Evolutionary conservation across 2,888 invertebrate species (phyloP).

Genomic region (Platycheirus rosarum): DNA sequence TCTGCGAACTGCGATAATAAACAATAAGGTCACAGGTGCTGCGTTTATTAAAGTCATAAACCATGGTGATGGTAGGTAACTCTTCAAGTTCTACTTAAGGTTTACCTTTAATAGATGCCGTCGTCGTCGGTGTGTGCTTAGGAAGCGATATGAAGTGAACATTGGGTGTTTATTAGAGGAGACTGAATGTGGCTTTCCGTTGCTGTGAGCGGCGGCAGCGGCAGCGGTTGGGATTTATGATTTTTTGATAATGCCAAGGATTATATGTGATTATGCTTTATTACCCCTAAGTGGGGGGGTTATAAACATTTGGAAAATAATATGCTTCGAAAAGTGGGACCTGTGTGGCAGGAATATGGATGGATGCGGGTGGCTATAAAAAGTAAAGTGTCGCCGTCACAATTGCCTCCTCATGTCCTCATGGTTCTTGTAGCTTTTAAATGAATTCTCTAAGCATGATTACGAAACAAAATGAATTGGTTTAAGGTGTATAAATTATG

Average conservation of each 20-base stretch:
- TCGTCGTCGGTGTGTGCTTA: background rate
- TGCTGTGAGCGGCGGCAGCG: background rate
- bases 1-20: constrained; percentile 58
- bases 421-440: background rate
- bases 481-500: constrained; percentile 1
- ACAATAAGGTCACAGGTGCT: constrained; percentile 73
- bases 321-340: constrained; percentile 33
- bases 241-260: constrained; percentile 72
- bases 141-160: constrained; percentile 65
- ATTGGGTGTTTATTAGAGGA: constrained; percentile 70
- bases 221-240: constrained; percentile 67
- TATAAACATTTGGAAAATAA: constrained; percentile 60
- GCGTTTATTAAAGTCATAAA: constrained; percentile 73
- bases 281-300: constrained; percentile 65
- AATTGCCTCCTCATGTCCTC: background rate
- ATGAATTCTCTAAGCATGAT: constrained; percentile 16
- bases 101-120: constrained; percentile 18
- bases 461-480: constrained; percentile 4
- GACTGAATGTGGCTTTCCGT: constrained; percentile 61
- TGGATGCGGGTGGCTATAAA: background rate
- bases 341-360: constrained; percentile 6
- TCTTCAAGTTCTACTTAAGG: constrained; percentile 50
- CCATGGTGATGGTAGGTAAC: constrained; percentile 67
- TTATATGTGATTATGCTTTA: constrained; percentile 73
- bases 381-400: background rate